Base-by-base conservation (phyloP, 37 sponge, comb jelly and placozoan genomes). In the Petrosia ficiformis region DNA sequence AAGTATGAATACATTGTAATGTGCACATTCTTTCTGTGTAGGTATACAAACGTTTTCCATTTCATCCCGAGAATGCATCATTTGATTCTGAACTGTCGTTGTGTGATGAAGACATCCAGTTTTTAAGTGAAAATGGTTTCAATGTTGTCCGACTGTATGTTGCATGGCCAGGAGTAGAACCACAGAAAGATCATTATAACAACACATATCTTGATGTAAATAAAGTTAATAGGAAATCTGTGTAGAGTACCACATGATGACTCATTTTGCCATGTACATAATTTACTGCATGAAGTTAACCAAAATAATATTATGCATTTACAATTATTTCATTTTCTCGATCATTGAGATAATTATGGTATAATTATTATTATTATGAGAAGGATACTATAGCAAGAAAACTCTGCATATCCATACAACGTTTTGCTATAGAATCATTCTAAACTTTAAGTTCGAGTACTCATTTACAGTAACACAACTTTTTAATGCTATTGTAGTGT, bases 151-250 rank as follows among this genome's bases (percentile, higher is more conserved):
- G 91, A 19, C 70, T 90, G n/a, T 90, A 77, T 73, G 91, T 90
- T 1, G 85, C 91, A 0, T 90, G 91, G 91, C 86, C 79, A 4
- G 91, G 91, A 24, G 79, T 85, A 2, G 91, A 90, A 40, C 91
- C 87, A 19, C 25, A 34, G 25, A 77, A 74, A 59, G 91, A 81
- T 24, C 42, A 66, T 32, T 90, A 90, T 65, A 90, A 90, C 70
- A 8, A 11, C 19, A 77, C 91, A 59, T 90, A 90, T 40, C 68
- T 90, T 3, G 78, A 86, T 76, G 91, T 90, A 42, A 77, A 78
- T 28, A 1, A 3, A 33, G 29, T n/a, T 3, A 67, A 4, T 33
- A 29, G 22, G n/a, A n/a, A n/a, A n/a, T n/a, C n/a, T n/a, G n/a
- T n/a, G n/a, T n/a, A n/a, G n/a, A n/a, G n/a, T 74, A 22, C 8